phyloP scores from a whole-genome alignment of 2,797 vertebrate species.

The Hybognathus amarus region DNA sequence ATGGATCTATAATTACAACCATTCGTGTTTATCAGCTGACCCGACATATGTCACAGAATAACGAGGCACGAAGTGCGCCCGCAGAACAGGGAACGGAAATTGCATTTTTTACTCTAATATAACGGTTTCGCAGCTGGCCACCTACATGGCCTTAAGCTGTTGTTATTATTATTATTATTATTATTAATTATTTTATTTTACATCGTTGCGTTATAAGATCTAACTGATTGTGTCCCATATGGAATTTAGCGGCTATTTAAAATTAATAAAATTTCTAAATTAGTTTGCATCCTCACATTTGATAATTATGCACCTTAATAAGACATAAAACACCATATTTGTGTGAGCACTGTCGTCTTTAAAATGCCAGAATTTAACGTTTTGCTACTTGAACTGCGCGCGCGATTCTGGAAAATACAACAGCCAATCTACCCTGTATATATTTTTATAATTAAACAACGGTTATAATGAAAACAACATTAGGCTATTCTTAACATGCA shows the following conservation, averaged over 20 bases:
- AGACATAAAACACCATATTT: background rate
- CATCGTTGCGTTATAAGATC: conserved; percentile 14
- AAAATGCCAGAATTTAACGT: background rate
- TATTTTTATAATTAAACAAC: conserved; percentile 23
- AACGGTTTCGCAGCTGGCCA: conserved; percentile 58
- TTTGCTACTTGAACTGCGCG: background rate
- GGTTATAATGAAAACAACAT: conserved; percentile 56
- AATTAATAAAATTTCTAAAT: conserved; percentile 1
- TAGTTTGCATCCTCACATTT: background rate
- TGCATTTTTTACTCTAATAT: conserved; percentile 55
- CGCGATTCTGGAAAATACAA: background rate
- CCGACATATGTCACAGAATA: conserved; percentile 56
- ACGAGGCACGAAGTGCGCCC: conserved; percentile 41
- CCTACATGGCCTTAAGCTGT: conserved; percentile 49
- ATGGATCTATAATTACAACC: conserved; percentile 61
- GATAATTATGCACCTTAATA: background rate
- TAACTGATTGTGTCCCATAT: conserved; percentile 30
- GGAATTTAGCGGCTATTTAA: background rate
- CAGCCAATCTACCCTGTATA: background rate
- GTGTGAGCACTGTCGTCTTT: background rate
- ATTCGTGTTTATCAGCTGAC: conserved; percentile 60
- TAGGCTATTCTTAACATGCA: background rate
- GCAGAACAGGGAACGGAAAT: conserved; percentile 57
- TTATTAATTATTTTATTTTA: background rate
- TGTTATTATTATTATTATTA: too few species aligned